Evolutionary conservation across 2,797 vertebrate species (phyloP).

Genomic region (Babyrousa celebensis): DNA sequence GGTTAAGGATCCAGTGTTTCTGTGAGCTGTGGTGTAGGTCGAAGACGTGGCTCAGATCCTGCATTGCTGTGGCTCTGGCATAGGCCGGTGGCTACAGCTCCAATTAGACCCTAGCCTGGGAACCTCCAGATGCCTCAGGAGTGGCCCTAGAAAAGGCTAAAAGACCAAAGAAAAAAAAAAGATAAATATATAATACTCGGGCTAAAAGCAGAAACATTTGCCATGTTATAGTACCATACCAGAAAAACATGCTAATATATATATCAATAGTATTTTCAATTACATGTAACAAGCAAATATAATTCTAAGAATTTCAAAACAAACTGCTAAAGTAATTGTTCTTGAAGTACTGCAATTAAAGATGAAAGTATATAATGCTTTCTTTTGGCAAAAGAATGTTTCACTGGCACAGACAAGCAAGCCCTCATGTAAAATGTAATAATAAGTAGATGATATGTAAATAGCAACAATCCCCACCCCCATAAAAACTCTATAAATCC

Average conservation of each 20-base stretch:
- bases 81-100: no score
- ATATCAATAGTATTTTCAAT: constrained; percentile 78
- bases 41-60: no score
- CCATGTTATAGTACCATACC: background rate
- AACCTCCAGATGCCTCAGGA: no score
- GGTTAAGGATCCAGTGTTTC: no score
- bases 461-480: background rate
- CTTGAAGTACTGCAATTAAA: constrained; percentile 79
- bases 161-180: constrained; percentile 43
- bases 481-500: background rate
- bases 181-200: background rate
- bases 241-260: constrained; percentile 59
- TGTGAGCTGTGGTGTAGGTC: no score
- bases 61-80: no score
- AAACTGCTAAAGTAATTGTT: constrained; percentile 80
- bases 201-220: constrained; percentile 70
- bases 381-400: constrained; percentile 78
- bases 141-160: background rate
- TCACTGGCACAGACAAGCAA: constrained; percentile 67
- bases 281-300: constrained; percentile 81
- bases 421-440: constrained; percentile 69
- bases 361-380: constrained; percentile 73
- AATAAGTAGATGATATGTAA: constrained; percentile 56
- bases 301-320: constrained; percentile 82
- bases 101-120: no score